Evolutionary conservation across 2,113 vertebrate species (phyloP).

Genomic region (Recurvirostra avosetta): DNA sequence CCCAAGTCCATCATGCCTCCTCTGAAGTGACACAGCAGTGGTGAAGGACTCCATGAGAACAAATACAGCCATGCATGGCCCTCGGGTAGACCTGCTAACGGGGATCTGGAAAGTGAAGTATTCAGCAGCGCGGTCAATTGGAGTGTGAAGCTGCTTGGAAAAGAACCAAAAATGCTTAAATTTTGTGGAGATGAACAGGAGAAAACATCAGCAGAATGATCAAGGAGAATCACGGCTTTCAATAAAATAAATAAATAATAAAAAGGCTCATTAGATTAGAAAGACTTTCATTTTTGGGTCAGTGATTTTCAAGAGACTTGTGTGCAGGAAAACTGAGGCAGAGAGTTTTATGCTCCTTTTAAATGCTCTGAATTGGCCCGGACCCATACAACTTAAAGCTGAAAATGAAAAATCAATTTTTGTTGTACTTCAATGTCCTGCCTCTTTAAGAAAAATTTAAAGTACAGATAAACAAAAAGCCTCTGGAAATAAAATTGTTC

Average conservation of each 20-base stretch:
- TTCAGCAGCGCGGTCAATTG: background rate
- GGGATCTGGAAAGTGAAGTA: background rate
- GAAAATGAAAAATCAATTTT: background rate
- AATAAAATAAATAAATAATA: background rate
- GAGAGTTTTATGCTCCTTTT: background rate
- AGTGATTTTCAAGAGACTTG: background rate
- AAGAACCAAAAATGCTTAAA: background rate
- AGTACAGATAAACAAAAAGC: background rate
- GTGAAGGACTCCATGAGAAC: background rate
- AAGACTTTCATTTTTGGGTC: background rate
- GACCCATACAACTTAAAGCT: background rate
- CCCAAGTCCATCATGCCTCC: background rate
- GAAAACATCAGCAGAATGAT: background rate
- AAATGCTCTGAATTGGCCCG: background rate
- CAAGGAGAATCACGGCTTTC: background rate
- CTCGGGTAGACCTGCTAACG: accelerated
- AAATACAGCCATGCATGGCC: background rate
- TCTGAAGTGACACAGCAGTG: background rate
- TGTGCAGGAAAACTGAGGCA: background rate
- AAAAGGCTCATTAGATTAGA: background rate
- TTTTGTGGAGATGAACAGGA: background rate
- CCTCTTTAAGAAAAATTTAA: background rate
- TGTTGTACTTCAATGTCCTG: background rate
- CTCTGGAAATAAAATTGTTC: background rate
- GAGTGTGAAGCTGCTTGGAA: background rate